Conservation (phyloP, 2,797 vertebrate genomes). For the Rallus crepitans region DNA sequence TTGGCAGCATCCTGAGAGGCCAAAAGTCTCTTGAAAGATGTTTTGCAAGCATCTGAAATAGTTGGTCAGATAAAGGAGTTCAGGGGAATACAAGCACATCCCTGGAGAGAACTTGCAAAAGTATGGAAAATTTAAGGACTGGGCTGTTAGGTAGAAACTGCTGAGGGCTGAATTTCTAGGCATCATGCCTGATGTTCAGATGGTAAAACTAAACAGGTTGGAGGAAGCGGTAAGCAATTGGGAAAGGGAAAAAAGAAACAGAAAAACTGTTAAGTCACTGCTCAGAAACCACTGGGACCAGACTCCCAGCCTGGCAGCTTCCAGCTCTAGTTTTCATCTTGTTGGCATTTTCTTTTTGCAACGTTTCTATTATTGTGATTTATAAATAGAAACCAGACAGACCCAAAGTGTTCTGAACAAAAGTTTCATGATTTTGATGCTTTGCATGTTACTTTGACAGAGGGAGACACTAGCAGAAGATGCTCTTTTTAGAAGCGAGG, state of each 20-base stretch:
- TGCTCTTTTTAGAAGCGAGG: neutral
- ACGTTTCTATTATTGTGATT: neutral
- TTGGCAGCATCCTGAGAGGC: neutral
- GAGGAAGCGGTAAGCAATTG: neutral
- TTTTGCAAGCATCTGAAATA: conserved; percentile 20
- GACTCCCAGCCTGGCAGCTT: neutral
- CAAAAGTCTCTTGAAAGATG: neutral
- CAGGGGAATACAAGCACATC: neutral
- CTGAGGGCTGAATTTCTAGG: neutral
- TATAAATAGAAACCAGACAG: neutral
- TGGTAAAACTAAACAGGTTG: neutral
- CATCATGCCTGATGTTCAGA: neutral
- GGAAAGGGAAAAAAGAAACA: neutral
- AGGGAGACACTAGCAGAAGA: neutral
- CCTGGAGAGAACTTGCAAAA: neutral
- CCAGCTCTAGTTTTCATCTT: neutral
- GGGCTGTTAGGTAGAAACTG: neutral
- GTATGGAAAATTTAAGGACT: neutral
- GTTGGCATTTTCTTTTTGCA: neutral
- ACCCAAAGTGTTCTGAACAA: neutral
- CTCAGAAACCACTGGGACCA: neutral
- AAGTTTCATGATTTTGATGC: neutral
- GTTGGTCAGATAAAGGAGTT: neutral
- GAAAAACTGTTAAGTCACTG: neutral
- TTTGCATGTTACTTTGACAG: neutral